These are phyloP conservation scores for Rapana venosa DNA, from an alignment of 2,888 invertebrate species.

Conservation along the genomic window DNA sequence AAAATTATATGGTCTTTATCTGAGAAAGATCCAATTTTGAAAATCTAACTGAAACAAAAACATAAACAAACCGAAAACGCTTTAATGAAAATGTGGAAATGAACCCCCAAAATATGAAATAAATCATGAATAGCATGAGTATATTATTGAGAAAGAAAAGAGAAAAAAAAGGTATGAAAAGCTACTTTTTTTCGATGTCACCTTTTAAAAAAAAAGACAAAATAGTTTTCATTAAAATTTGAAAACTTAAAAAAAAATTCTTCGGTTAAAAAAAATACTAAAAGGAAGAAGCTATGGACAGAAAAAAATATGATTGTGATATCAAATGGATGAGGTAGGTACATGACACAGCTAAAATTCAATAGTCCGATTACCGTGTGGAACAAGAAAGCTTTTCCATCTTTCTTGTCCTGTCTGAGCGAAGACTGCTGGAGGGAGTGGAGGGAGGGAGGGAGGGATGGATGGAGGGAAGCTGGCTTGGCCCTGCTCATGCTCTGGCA, in stretches of 20 bases:
- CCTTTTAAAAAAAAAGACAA: not conserved
- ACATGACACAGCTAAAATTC: slow-evolving; percentile 3
- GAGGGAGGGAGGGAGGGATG: not conserved
- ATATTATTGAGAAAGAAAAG: too few species aligned
- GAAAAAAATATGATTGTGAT: slow-evolving; percentile 24
- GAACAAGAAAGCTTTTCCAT: not conserved
- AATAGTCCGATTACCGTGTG: slow-evolving; percentile 36
- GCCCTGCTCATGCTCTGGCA: not conserved
- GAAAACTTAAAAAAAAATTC: not conserved
- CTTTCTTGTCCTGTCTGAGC: slow-evolving; percentile 3
- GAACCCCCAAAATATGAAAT: not conserved
- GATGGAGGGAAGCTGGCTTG: not conserved
- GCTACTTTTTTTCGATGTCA: too few species aligned
- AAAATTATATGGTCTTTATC: too few species aligned
- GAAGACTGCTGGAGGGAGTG: not conserved
- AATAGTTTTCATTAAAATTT: too few species aligned
- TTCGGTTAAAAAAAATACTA: not conserved
- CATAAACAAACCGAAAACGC: not conserved
- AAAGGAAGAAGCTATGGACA: not conserved
- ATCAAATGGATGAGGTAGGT: not conserved
- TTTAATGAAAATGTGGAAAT: not conserved
- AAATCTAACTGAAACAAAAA: not conserved
- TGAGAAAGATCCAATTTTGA: too few species aligned
- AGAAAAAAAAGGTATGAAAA: too few species aligned
- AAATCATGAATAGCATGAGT: not conserved